These are phyloP conservation scores for Chloroclysta siterata DNA, from an alignment of 2,888 invertebrate genomes.

Conservation along the genomic window DNA sequence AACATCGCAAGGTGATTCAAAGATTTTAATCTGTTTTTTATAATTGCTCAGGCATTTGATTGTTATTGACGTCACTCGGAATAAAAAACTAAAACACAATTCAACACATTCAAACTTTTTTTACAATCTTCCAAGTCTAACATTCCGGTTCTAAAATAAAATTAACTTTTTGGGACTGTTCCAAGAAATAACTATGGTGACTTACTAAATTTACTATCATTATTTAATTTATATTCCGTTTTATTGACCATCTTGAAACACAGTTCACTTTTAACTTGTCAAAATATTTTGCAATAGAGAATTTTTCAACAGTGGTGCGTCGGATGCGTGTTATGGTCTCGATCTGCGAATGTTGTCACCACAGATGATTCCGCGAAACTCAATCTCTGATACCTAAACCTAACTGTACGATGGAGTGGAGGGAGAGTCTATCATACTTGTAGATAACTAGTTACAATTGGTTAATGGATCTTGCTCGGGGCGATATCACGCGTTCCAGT, in stretches of 20 bases:
- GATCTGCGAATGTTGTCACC: conserved; percentile 28
- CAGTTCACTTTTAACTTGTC: conserved; percentile 8
- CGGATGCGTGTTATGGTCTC: conserved; percentile 13
- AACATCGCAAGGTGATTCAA: neutral
- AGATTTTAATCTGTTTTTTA: neutral
- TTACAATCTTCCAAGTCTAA: neutral
- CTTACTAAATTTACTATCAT: conserved; percentile 42
- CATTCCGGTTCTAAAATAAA: conserved; percentile 30
- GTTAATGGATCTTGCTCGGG: conserved; percentile 31
- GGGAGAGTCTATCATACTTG: conserved; percentile 41
- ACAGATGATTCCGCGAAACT: conserved; percentile 22
- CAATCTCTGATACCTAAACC: conserved; percentile 19
- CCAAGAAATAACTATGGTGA: conserved; percentile 33
- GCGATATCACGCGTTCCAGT: conserved; percentile 32
- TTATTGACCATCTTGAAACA: conserved; percentile 34
- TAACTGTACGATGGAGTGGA: conserved; percentile 19
- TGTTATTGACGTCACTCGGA: conserved; percentile 7
- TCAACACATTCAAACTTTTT: conserved; percentile 7
- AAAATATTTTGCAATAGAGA: conserved; percentile 1
- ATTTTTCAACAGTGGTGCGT: conserved; percentile 18
- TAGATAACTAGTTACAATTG: conserved; percentile 38
- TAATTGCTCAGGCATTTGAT: neutral
- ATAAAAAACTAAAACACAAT: conserved; percentile 1
- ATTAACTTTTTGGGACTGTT: conserved; percentile 30
- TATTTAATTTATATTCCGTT: conserved; percentile 39